Conservation (phyloP, 2,797 vertebrate genomes). For the Momotus momota region DNA sequence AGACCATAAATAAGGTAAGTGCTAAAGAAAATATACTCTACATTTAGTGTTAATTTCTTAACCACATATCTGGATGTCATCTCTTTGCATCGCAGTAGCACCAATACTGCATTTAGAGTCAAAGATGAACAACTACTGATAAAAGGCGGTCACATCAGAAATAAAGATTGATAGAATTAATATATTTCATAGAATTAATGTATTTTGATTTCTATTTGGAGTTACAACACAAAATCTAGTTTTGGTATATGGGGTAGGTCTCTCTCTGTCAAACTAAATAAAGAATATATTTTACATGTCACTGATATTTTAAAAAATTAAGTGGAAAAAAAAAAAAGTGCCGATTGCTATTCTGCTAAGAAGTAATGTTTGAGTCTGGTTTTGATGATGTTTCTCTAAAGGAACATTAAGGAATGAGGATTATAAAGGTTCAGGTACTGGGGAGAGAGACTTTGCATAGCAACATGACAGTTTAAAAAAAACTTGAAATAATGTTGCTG, state of each 20-base stretch:
- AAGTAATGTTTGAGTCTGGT: neutral
- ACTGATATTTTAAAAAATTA: neutral
- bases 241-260: neutral
- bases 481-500: neutral
- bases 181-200: neutral
- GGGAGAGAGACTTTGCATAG: neutral
- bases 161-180: neutral
- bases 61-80: slow-evolving; percentile 20
- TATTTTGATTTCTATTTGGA: neutral
- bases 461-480: neutral
- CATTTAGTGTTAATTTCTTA: slow-evolving; percentile 49
- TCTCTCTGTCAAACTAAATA: neutral
- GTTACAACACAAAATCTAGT: neutral
- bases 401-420: neutral
- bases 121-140: neutral
- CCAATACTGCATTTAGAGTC: neutral
- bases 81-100: slow-evolving; percentile 20
- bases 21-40: slow-evolving; percentile 58
- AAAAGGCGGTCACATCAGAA: neutral
- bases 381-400: neutral
- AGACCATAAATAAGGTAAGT: slow-evolving; percentile 65
- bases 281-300: neutral
- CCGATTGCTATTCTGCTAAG: neutral
- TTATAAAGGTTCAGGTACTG: neutral
- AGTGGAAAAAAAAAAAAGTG: neutral